Evolutionary conservation across 2,113 vertebrate species (phyloP), one percentile per base, ranked within the genome.

Genomic region (Chlorodrepanis virens): DNA sequence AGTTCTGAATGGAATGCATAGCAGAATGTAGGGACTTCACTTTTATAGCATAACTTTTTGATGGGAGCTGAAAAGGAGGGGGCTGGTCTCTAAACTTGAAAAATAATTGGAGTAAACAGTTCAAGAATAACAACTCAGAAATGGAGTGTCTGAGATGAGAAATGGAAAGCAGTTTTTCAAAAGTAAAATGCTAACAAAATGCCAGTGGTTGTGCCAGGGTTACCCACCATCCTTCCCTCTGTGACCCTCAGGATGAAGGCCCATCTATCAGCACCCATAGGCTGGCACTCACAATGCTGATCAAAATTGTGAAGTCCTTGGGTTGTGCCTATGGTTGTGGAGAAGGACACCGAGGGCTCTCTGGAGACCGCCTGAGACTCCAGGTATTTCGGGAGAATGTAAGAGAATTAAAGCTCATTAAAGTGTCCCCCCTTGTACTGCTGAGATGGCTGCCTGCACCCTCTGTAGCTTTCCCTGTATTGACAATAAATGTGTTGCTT

Each of bases 251-350:
- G 99, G 99, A 99, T 75, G 99, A 99, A 93, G 98, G 96, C 45
- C 97, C 97, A 6, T 97, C 98, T 40, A 83, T 99, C 60, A 99
- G 99, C 97, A 97, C 99, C 45, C 99, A 99, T 97, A 99, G 98
- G 88, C 97, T 99, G 93, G 99, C 99, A 72, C 98, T 99, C 76
- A 99, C 99, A 94, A 99, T 99, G 99, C 98, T 99, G 33, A 99
- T 99, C 83, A 99, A 99, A 98, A 99, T 99, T 71, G 99, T 99
- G 28, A 99, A 99, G 94, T 99, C 99, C 35, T 96, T 99, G 96
- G 99, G 99, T 25, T 99, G 99, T 90, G 99, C 99, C 27, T 99
- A 99, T 91, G 99, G 99, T 86, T 99, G 99, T n/a, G 99, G 99
- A 24, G 99, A 99, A 97, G 99, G 99, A 75, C 99, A 99, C 68